Percentiles rank a stretch among this genome's conserved stretches.
Conservation (phyloP, 2,888 invertebrate species). For the Galeopsomyia nigrocyanea region DNA sequence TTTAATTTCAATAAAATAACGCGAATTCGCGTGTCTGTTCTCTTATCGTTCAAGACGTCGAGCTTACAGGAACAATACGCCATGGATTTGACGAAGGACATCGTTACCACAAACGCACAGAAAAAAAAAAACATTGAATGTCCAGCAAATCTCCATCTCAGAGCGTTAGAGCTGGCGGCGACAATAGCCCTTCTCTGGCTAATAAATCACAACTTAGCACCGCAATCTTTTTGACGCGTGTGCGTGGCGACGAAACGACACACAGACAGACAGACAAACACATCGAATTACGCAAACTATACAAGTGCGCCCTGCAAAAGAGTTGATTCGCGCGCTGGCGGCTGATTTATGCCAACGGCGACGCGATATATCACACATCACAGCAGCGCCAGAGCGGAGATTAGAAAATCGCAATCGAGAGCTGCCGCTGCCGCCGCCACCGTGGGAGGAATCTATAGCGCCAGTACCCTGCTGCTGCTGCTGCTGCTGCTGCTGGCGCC, state of each 20-base stretch:
- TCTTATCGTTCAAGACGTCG: too few relatives aligned
- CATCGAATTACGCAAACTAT: slow-evolving; percentile 40
- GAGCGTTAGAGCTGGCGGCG: not conserved
- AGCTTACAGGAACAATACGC: too few relatives aligned
- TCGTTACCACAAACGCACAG: too few relatives aligned
- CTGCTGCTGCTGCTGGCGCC: slow-evolving; percentile 19
- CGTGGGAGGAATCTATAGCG: slow-evolving; percentile 22
- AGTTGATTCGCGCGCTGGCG: not conserved
- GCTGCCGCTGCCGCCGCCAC: too few relatives aligned
- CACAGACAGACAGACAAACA: not conserved
- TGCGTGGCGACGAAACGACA: not conserved
- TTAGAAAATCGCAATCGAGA: slow-evolving; percentile 48
- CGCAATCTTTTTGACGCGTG: not conserved
- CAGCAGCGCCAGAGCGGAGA: slow-evolving; percentile 37
- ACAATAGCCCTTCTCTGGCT: not conserved
- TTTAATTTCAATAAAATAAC: too few relatives aligned
- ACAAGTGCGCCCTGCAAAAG: slow-evolving; percentile 8
- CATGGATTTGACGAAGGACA: too few relatives aligned
- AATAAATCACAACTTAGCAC: slow-evolving; percentile 11
- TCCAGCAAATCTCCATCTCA: too few relatives aligned
- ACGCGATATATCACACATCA: slow-evolving; percentile 34
- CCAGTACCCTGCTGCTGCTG: too few relatives aligned
- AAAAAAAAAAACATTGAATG: too few relatives aligned
- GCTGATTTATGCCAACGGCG: slow-evolving; percentile 32
- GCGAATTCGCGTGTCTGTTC: too few relatives aligned